Base-by-base conservation (phyloP, 2,888 invertebrate species). In the Exocentrus adspersus region DNA sequence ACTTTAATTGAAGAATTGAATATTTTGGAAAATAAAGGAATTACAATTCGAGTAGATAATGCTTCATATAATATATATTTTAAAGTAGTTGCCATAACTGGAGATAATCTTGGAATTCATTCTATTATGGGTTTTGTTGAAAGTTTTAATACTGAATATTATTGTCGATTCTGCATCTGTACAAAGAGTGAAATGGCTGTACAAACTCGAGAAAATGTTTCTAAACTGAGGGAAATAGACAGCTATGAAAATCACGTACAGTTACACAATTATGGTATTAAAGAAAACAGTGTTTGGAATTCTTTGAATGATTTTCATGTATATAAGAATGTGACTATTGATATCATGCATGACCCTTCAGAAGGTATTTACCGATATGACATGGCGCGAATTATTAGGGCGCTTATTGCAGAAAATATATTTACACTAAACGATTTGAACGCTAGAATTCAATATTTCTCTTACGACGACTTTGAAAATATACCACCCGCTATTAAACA, bases 261-360 rank as follows among this genome's bases (percentile, higher is more conserved):
- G 9, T 17, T 17, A 19, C 17, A 9, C 19, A 43, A n/a, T 43
- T 17, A 17, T 57, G 65, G 65, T 5, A n/a, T 76, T 17, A 75
- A 73, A 60, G 70, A 72, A 65, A 45, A 65, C 19, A 75, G 75
- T 61, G 57, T 74, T 30, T 78, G 73, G 68, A 67, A 78, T 71
- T 42, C 57, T 12, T 54, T 72, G 46, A 30, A 62, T 16, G 60
- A 67, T 65, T 78, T 75, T 72, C 75, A 79, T 71, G 56, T 69
- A 42, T 74, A 72, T 51, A 60, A 67, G 21, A 79, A 78, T 68
- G 28, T 70, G 9, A 67, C 68, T 6, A 74, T 73, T 67, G 79
- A 79, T 61, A 66, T 77, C n/a, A 76, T 78, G 75, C 79, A 79
- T 51, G 77, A 79, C 60, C 48, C 77, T 19, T 72, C 62, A 64